A percentile compares a stretch with the other conserved stretches of the same genome.
Evolutionary conservation across 2,113 vertebrate species (phyloP).

Genomic region (Mola mola): DNA sequence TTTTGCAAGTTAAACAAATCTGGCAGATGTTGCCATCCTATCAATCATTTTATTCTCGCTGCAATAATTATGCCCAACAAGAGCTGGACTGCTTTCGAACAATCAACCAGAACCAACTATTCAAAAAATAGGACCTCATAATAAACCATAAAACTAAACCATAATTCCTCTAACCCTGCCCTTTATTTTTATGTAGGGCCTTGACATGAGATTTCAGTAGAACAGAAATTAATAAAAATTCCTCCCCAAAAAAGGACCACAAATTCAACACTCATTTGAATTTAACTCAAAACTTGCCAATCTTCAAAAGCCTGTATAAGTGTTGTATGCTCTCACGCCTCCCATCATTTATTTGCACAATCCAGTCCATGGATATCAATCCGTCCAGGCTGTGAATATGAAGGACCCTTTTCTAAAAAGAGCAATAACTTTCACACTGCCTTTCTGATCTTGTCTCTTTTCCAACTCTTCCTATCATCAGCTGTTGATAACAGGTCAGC

Average conservation of each 20-base stretch:
- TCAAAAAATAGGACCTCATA: constrained; percentile 64
- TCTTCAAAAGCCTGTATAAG: constrained; percentile 31
- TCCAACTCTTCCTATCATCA: constrained; percentile 8
- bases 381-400: constrained; percentile 65
- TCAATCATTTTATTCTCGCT: constrained; percentile 73
- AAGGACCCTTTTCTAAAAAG: constrained; percentile 67
- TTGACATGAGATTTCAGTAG: constrained; percentile 13
- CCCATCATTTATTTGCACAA: constrained; percentile 73
- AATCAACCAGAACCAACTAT: constrained; percentile 72
- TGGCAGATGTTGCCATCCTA: constrained; percentile 71
- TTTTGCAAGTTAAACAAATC: constrained; percentile 76
- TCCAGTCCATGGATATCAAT: constrained; percentile 59
- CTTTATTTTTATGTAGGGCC: constrained; percentile 29
- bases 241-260: background rate
- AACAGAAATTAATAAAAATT: constrained; percentile 15
- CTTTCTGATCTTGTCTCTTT: constrained; percentile 55
- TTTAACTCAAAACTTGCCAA: constrained; percentile 25
- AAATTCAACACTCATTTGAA: constrained; percentile 11
- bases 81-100: constrained; percentile 77
- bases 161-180: constrained; percentile 16
- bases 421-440: constrained; percentile 79
- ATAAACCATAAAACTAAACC: constrained; percentile 24
- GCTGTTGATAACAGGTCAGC: constrained; percentile 63
- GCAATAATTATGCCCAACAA: constrained; percentile 77
- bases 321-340: constrained; percentile 39